Base-by-base conservation (phyloP, 1,140 invertebrate species). In the Goniozus legneri region DNA sequence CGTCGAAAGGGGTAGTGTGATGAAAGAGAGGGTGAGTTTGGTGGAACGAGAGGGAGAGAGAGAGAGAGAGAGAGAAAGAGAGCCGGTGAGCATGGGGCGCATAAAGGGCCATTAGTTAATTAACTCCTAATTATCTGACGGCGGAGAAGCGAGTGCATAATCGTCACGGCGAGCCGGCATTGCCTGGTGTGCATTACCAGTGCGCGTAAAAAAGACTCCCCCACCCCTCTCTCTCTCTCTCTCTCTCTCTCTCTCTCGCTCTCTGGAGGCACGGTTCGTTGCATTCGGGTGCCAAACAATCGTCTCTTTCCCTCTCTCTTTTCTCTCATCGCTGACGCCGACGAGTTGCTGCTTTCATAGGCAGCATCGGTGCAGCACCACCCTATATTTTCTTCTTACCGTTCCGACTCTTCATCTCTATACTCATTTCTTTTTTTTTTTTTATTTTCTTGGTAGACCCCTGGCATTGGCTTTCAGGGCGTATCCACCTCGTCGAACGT, bases 61-160 rank as follows among this genome's bases (percentile, higher is more conserved):
- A 22, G 38, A 40, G 52, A 50, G 30, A 44, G 47, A 55, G 43
- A 49, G 47, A 50, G 36, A 53, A 34, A 49, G 40, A 44, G 24
- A 39, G 44, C 22, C n/a, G n/a, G n/a, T n/a, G n/a, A n/a, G n/a
- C n/a, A n/a, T n/a, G n/a, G n/a, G n/a, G 48, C 42, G 46, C 52
- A 66, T 69, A 68, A 69, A 70, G 60, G 65, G 57, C 68, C 65
- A 71, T 71, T 71, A 71, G 67, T 69, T 71, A 69, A 71, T 71
- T 71, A 69, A 68, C 67, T 69, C 58, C 67, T 69, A 68, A 69
- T 71, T 71, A 71, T 68, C 60, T 61, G 56, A 42, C 50, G 52
- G 61, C 56, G 47, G 53, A 56, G 54, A 62, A 68, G 59, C 55
- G 58, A 50, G 58, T 59, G 65, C 60, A 67, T 62, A 67, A 64